A percentile compares a stretch with the other conserved stretches of the same genome.
phyloP scores from a whole-genome alignment of 1,140 invertebrate species.

The Anastrepha obliqua region DNA sequence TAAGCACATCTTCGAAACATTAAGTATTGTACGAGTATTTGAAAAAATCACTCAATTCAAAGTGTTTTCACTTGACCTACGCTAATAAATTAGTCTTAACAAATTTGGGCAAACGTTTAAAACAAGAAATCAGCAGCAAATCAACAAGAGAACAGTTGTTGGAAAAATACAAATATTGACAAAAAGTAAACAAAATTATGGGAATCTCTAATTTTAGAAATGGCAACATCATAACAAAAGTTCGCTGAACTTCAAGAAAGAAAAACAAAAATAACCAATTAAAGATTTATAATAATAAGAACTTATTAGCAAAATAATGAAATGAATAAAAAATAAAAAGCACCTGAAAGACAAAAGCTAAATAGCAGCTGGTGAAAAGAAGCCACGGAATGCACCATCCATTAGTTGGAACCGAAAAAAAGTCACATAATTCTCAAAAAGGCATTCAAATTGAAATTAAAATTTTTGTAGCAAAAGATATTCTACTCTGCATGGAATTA shows the following conservation, averaged over 20 bases:
- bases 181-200: not conserved
- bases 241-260: constrained; percentile 29
- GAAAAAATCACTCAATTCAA: not conserved
- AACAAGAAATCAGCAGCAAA: not conserved
- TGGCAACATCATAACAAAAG: not conserved
- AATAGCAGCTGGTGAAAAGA: not conserved
- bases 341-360: not conserved
- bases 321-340: not conserved
- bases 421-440: not conserved
- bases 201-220: constrained; percentile 2
- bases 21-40: not conserved
- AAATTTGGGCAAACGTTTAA: constrained; percentile 16
- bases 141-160: not conserved
- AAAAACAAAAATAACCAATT: not conserved
- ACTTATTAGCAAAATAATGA: no score
- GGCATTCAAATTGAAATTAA: not conserved
- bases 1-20: not conserved
- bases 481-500: not conserved
- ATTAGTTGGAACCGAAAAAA: not conserved
- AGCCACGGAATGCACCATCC: not conserved
- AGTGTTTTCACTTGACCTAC: constrained; percentile 26
- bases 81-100: not conserved
- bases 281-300: not conserved
- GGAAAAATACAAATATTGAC: not conserved
- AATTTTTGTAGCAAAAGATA: not conserved